Conservation (phyloP, 2,113 vertebrate genomes). For the Trogon surrucura region DNA sequence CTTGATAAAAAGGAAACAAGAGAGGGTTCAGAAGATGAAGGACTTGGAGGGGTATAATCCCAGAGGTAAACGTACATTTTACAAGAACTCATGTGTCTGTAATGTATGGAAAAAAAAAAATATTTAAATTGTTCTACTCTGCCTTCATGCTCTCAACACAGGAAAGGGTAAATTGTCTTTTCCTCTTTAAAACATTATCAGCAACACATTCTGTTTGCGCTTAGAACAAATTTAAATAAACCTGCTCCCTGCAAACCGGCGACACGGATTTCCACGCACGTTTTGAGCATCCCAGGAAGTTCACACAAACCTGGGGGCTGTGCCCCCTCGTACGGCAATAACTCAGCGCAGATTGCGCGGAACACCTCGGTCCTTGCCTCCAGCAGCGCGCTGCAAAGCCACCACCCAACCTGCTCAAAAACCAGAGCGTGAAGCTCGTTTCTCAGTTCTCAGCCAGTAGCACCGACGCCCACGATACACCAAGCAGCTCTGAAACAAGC, state of each 20-base stretch:
- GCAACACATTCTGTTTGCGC: neutral
- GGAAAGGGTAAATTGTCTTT: neutral
- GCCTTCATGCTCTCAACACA: neutral
- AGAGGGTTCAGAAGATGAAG: neutral
- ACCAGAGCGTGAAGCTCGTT: neutral
- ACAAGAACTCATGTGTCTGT: neutral
- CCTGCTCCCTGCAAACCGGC: neutral
- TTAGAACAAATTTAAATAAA: neutral
- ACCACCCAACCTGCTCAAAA: neutral
- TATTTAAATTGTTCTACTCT: neutral
- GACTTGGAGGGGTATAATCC: neutral
- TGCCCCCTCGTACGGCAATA: neutral
- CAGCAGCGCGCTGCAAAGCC: neutral
- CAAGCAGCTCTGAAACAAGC: neutral
- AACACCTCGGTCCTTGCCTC: neutral
- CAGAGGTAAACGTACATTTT: neutral
- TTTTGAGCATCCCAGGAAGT: neutral
- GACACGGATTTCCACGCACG: neutral
- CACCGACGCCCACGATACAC: neutral
- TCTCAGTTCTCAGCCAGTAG: neutral
- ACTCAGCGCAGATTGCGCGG: neutral
- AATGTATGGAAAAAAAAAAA: neutral
- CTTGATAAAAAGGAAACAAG: neutral
- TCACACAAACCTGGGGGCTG: neutral
- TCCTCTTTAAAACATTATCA: neutral